These are phyloP conservation scores for Lagorchestes hirsutus DNA, from an alignment of 2,797 vertebrate genomes.

Conservation along the genomic window DNA sequence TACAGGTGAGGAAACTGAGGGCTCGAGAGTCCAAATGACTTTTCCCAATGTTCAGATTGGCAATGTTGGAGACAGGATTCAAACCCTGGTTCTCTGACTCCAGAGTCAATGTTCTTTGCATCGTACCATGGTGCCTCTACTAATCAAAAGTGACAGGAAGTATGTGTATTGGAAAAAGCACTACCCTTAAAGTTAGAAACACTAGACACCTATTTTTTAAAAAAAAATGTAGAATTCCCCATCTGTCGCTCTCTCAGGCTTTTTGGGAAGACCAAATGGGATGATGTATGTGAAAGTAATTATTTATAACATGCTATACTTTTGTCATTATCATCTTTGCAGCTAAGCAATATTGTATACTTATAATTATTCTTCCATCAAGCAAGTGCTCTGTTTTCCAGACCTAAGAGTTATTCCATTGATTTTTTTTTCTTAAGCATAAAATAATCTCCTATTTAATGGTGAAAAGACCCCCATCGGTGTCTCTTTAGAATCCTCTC, in stretches of 20 bases:
- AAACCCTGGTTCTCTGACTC: not conserved
- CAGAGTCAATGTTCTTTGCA: not conserved
- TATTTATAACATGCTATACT: not conserved
- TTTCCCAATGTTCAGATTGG: not conserved
- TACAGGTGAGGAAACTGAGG: not conserved
- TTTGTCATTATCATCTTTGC: not conserved
- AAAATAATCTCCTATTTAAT: not conserved
- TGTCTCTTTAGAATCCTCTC: not conserved
- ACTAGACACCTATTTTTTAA: not conserved
- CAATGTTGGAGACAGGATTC: not conserved
- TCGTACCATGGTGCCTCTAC: not conserved
- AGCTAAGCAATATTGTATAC: not conserved
- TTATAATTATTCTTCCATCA: not conserved
- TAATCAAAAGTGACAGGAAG: not conserved
- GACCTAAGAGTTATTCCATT: not conserved
- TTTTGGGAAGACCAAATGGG: not conserved
- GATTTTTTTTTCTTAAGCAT: not conserved
- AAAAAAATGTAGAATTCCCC: not conserved
- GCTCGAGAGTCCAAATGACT: not conserved
- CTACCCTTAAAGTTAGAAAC: not conserved
- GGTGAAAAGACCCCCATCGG: not conserved
- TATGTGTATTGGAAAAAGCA: not conserved
- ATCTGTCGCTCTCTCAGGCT: not conserved
- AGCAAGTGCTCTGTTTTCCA: not conserved
- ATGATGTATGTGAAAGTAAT: not conserved